Evolutionary conservation across 1,140 invertebrate species (phyloP).

Genomic region (Aricia agestis): DNA sequence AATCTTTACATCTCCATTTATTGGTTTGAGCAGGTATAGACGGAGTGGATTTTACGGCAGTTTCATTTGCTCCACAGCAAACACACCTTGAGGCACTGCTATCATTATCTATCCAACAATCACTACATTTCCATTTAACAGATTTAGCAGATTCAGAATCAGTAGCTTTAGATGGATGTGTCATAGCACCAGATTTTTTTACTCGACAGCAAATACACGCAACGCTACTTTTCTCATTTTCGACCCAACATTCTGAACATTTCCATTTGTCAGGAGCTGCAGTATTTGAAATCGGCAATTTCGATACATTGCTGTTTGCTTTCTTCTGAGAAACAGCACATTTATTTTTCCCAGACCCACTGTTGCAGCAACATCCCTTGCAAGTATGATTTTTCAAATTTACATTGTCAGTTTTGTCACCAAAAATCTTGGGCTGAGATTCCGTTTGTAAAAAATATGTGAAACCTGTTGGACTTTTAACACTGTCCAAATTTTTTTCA

Average conservation of each 20-base stretch:
- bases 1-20: slow-evolving; percentile 77
- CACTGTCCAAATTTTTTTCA: slow-evolving; percentile 26
- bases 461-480: neutral
- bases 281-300: slow-evolving; percentile 23
- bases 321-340: neutral
- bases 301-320: neutral
- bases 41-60: neutral
- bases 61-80: slow-evolving; percentile 76
- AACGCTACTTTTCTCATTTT: slow-evolving; percentile 72
- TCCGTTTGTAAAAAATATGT: neutral
- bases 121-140: slow-evolving; percentile 72
- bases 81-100: slow-evolving; percentile 77
- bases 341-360: slow-evolving; percentile 15
- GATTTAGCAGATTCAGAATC: neutral
- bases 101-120: slow-evolving; percentile 82
- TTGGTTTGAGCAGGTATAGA: neutral
- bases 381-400: slow-evolving; percentile 25
- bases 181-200: slow-evolving; percentile 60
- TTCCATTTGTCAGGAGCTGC: slow-evolving; percentile 74
- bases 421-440: slow-evolving; percentile 35
- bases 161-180: neutral
- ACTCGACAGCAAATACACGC: slow-evolving; percentile 76
- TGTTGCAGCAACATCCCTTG: neutral
- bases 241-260: slow-evolving; percentile 79
- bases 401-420: slow-evolving; percentile 1